Percentiles rank a stretch among this genome's conserved stretches.
These are phyloP conservation scores for Lissocephala sabroskyi DNA, from an alignment of 2,888 invertebrate genomes.

Conservation along the genomic window DNA sequence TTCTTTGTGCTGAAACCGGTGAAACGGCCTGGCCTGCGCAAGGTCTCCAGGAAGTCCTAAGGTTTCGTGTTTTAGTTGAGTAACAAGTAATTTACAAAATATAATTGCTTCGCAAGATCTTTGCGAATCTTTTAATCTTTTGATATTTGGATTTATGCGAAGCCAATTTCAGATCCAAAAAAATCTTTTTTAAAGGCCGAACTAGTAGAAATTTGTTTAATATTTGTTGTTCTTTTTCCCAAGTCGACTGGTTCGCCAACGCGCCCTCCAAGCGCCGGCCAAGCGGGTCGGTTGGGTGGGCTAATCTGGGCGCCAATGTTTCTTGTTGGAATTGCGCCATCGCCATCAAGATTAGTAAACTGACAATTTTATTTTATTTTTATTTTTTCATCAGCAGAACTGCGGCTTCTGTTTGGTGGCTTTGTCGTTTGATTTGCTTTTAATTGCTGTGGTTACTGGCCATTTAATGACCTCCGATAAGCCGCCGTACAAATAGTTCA, in stretches of 20 bases:
- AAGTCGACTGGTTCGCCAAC: too few relatives aligned
- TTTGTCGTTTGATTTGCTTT: conserved; percentile 39
- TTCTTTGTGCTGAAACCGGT: conserved; percentile 74
- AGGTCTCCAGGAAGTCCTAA: too few relatives aligned
- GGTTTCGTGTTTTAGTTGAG: too few relatives aligned
- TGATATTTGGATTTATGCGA: too few relatives aligned
- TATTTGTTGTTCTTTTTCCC: background rate
- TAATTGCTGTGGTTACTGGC: conserved; percentile 32
- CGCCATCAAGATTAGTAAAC: conserved; percentile 37
- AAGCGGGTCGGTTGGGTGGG: too few relatives aligned
- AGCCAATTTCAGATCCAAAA: too few relatives aligned
- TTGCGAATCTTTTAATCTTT: too few relatives aligned
- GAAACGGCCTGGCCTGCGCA: conserved; percentile 31
- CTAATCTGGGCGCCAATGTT: background rate
- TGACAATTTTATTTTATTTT: conserved; percentile 24
- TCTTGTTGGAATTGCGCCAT: conserved; percentile 5
- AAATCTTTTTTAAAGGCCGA: too few relatives aligned
- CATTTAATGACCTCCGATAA: conserved; percentile 15
- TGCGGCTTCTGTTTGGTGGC: conserved; percentile 15
- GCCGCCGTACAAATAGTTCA: conserved; percentile 27
- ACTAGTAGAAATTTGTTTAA: background rate
- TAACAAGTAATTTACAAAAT: too few relatives aligned
- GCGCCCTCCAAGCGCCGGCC: too few relatives aligned
- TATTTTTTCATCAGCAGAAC: background rate
- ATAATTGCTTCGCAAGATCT: too few relatives aligned